Conservation (phyloP, 2,888 invertebrate genomes). For the Volucella zonaria region DNA sequence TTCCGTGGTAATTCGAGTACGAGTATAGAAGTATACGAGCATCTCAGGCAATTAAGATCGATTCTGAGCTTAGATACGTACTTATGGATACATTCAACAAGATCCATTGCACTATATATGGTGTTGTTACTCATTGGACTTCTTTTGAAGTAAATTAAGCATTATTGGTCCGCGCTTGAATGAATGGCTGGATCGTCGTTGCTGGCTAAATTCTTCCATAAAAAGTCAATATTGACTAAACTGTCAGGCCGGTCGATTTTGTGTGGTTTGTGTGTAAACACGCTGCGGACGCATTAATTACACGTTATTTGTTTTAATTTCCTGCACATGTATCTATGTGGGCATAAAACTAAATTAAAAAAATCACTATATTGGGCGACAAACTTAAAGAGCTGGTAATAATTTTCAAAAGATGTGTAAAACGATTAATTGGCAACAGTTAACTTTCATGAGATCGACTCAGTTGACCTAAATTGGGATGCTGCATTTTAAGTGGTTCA, state of each 20-base stretch:
- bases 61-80: constrained; percentile 52
- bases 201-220: constrained; percentile 54
- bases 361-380: constrained; percentile 51
- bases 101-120: constrained; percentile 41
- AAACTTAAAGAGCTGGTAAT: constrained; percentile 49
- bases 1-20: background rate
- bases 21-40: too few species aligned
- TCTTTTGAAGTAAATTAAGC: constrained; percentile 34
- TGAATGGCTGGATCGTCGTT: background rate
- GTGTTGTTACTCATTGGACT: constrained; percentile 63
- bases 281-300: constrained; percentile 57
- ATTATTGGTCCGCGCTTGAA: constrained; percentile 57
- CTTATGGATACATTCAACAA: constrained; percentile 6
- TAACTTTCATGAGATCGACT: constrained; percentile 14
- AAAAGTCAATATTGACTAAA: constrained; percentile 37
- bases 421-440: constrained; percentile 31
- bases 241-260: background rate
- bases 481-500: too few species aligned
- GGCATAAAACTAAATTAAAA: constrained; percentile 61
- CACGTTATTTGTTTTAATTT: constrained; percentile 66
- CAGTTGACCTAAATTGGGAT: constrained; percentile 49
- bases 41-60: constrained; percentile 62
- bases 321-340: constrained; percentile 60
- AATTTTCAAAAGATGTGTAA: constrained; percentile 15
- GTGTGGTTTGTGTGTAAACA: constrained; percentile 34